Percentiles rank a stretch among this genome's conserved stretches.
Evolutionary conservation across 2,113 vertebrate species (phyloP).

Genomic region (Sinocyclocheilus anshuiensis): DNA sequence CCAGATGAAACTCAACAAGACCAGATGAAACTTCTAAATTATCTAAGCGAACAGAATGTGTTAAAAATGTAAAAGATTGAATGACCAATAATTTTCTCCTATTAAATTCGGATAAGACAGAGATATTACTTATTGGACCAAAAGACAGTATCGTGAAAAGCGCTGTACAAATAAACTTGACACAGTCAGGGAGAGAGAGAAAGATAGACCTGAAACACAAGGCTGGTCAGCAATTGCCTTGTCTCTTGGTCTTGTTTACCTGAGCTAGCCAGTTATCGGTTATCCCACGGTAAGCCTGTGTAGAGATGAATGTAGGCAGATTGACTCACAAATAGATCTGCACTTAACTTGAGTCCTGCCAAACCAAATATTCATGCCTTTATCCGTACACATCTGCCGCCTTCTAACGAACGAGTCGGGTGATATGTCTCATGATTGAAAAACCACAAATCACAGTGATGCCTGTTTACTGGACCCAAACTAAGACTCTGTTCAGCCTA

Average conservation of each 20-base stretch:
- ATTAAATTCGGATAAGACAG: too few species aligned
- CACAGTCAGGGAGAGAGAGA: conserved; percentile 12
- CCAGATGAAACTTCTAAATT: too few species aligned
- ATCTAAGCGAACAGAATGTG: too few species aligned
- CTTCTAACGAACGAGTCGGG: neutral
- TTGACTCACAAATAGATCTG: conserved; percentile 24
- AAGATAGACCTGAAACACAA: conserved; percentile 21
- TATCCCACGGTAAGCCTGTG: conserved; percentile 17
- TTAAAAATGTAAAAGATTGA: too few species aligned
- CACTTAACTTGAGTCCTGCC: neutral
- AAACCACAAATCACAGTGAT: neutral
- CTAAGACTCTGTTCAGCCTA: neutral
- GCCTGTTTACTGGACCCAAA: neutral
- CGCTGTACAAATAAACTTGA: too few species aligned
- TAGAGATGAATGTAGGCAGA: conserved; percentile 5
- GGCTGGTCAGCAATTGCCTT: conserved; percentile 33
- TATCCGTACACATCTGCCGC: neutral
- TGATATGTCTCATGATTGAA: neutral
- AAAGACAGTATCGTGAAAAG: too few species aligned
- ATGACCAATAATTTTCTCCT: too few species aligned
- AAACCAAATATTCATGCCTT: neutral
- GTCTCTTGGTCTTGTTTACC: conserved; percentile 37
- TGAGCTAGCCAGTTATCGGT: conserved; percentile 10
- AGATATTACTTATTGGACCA: too few species aligned
- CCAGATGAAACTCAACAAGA: too few species aligned